A percentile compares a stretch with the other conserved stretches of the same genome.
Evolutionary conservation across 1,140 invertebrate species (phyloP).

Genomic region (Ptiloglossa arizonensis): DNA sequence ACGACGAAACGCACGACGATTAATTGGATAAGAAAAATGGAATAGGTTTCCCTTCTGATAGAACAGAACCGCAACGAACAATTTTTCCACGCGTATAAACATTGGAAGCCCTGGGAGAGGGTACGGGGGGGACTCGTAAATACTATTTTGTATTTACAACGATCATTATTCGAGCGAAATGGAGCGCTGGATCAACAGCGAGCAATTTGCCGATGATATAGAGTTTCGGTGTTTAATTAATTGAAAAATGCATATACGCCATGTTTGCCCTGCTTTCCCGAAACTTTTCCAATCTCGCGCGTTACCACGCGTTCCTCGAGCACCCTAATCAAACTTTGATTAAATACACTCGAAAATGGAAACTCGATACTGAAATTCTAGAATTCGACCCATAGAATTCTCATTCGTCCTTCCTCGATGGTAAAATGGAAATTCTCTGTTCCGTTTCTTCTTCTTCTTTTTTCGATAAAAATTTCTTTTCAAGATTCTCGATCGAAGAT

Average conservation of each 20-base stretch:
- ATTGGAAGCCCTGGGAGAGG: no score
- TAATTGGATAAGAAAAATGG: no score
- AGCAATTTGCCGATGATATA: not conserved
- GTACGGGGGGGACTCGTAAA: not conserved
- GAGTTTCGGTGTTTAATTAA: not conserved
- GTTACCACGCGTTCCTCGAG: not conserved
- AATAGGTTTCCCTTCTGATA: not conserved
- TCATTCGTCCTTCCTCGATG: no score
- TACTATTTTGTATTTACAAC: not conserved
- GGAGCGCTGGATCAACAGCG: not conserved
- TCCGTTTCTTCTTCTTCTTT: no score
- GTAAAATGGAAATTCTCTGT: no score
- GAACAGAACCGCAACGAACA: not conserved
- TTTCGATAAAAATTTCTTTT: no score
- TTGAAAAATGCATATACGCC: not conserved
- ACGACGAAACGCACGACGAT: no score
- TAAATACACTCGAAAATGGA: not conserved
- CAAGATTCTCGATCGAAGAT: no score
- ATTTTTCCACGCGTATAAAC: not conserved
- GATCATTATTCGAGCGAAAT: not conserved
- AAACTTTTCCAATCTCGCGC: slow-evolving; percentile 10
- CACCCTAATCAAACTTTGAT: not conserved
- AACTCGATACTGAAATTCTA: not conserved
- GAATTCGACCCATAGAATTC: not conserved
- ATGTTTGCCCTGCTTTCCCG: not conserved